Base-by-base conservation (phyloP, 2,888 invertebrate species). In the Limnephilus rhombicus region DNA sequence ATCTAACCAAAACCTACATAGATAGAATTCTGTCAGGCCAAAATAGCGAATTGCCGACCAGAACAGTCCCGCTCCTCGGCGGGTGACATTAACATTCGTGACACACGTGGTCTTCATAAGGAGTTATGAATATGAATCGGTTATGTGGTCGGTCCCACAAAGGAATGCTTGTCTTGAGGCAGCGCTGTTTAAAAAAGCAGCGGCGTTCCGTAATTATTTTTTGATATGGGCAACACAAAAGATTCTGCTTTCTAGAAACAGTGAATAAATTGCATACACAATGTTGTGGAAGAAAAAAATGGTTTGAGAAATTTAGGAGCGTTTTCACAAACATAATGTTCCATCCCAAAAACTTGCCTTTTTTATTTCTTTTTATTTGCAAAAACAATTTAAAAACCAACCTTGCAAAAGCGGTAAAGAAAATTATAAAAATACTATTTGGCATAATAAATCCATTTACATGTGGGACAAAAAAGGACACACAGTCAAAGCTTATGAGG, bases 121-220 rank as follows among this genome's bases (percentile, higher is more conserved):
- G 87, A 31, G 34, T 87, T 49, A 87, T 87, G 87, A 87, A 87
- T 87, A 87, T 87, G 87, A 68, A 87, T 87, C 49, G 53, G 31
- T 68, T 15, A 87, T 87, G 68, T 87, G 53, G 49, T 18, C 31
- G 87, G 87, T 31, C 49, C 87, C 87, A 53, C 53, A 49, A 68
- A 87, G 87, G 87, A 68, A 87, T 87, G 87, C 85, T 18, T 82
- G 82, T 82, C 31, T 41, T 85, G 53, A 68, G 53, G 24, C 53
- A 68, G 24, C 18, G 53, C 18, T 68, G 4, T 5, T 13, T 68
- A 68, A 68, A 68, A 37, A 18, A 68, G 24, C 53, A 68, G 53
- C 53, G 53, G 53, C 53, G 53, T 68, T 68, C 53, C 13, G 24
- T 5, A 68, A 68, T 68, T 68, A 68, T 18, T 68, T 68, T 18